Evolutionary conservation across 1,140 invertebrate genomes (phyloP).

Genomic region (Wiebesia pumilae): DNA sequence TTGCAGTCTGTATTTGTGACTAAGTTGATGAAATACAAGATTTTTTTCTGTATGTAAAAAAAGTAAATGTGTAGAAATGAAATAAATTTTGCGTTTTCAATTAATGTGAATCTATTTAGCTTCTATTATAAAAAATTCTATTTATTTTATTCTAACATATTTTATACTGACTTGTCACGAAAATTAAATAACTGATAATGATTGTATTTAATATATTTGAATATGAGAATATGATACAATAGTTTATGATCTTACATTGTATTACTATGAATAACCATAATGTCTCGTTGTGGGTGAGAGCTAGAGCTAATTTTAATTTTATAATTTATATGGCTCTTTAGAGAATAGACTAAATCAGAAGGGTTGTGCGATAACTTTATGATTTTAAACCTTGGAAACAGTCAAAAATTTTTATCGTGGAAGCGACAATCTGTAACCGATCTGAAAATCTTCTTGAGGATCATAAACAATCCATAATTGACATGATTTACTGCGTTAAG

Average conservation of each 20-base stretch:
- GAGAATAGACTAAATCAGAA: not conserved
- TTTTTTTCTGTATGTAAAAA: too few relatives aligned
- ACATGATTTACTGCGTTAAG: constrained; percentile 65
- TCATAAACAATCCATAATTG: constrained; percentile 74
- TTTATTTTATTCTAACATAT: too few relatives aligned
- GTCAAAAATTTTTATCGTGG: constrained; percentile 36
- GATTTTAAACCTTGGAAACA: constrained; percentile 39
- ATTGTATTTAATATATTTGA: too few relatives aligned
- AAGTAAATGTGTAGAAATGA: too few relatives aligned
- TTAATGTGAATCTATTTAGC: too few relatives aligned
- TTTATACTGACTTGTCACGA: too few relatives aligned
- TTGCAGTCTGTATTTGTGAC: too few relatives aligned
- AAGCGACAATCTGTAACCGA: constrained; percentile 43
- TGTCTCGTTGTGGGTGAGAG: not conserved
- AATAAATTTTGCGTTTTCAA: too few relatives aligned
- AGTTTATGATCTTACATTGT: not conserved
- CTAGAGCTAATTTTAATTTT: not conserved
- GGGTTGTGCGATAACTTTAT: not conserved
- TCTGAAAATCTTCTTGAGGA: constrained; percentile 55
- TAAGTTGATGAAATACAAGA: too few relatives aligned
- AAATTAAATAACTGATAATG: too few relatives aligned
- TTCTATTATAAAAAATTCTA: too few relatives aligned
- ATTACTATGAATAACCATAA: not conserved
- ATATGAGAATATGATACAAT: not conserved
- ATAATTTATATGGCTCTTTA: constrained; percentile 15